Evolutionary conservation across 2,113 vertebrate genomes (phyloP).

Genomic region (Camelus dromedarius): DNA sequence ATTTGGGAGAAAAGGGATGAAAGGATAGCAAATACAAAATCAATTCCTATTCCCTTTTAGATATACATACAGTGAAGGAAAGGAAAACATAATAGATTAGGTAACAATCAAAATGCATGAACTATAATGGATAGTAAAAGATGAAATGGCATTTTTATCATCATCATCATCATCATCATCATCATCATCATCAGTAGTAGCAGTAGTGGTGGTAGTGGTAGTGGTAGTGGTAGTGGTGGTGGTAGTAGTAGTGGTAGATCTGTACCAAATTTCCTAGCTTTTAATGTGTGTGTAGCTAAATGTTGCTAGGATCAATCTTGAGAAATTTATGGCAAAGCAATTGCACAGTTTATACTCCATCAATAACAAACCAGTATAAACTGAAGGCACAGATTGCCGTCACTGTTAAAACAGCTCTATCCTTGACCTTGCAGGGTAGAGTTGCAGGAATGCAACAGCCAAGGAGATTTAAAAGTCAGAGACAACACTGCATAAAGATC

Average conservation of each 20-base stretch:
- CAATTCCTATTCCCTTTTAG: not conserved
- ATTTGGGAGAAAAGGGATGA: not conserved
- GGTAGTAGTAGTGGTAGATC: not conserved
- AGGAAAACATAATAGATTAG: not conserved
- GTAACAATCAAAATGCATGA: not conserved
- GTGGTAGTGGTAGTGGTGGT: not conserved
- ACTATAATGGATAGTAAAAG: not conserved
- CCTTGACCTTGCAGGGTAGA: not conserved
- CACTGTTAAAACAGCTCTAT: not conserved
- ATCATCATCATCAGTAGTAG: not conserved
- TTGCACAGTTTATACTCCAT: not conserved
- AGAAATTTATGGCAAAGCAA: not conserved
- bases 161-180: not conserved
- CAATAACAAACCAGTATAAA: not conserved
- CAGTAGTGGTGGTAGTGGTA: not conserved
- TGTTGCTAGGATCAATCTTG: not conserved
- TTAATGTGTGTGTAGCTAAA: not conserved
- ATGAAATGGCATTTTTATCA: not conserved
- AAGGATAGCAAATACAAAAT: not conserved
- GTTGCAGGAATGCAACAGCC: not conserved
- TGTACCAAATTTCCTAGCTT: constrained; percentile 13
- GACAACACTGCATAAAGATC: not conserved
- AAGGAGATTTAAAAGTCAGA: not conserved
- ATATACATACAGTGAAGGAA: constrained; percentile 26
- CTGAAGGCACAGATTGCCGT: not conserved